Percentiles rank a stretch among this genome's conserved stretches.
phyloP scores from a whole-genome alignment of 2,113 vertebrate species.

The Macquaria australasica region DNA sequence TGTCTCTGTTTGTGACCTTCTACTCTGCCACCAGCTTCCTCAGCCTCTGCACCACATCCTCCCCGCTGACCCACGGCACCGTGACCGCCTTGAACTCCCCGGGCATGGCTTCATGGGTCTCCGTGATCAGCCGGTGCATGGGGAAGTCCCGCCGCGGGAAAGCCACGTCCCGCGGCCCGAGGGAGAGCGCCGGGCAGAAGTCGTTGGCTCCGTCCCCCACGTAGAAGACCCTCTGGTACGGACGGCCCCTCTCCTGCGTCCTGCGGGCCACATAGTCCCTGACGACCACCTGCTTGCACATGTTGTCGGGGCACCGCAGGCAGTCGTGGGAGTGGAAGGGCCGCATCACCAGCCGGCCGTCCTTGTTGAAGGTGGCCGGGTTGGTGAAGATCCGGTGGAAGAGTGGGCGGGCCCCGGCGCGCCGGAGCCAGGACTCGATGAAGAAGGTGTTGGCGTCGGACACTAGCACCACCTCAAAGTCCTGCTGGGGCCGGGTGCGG shows the following conservation, averaged over 20 bases:
- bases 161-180: slow-evolving; percentile 88
- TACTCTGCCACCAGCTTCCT: slow-evolving; percentile 87
- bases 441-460: slow-evolving; percentile 96
- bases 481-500: slow-evolving; percentile 84
- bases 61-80: slow-evolving; percentile 91
- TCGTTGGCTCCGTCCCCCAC: slow-evolving; percentile 97
- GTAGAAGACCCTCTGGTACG: slow-evolving; percentile 92
- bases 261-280: slow-evolving; percentile 89
- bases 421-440: slow-evolving; percentile 89
- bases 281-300: slow-evolving; percentile 95
- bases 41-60: slow-evolving; percentile 88
- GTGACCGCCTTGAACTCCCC: slow-evolving; percentile 89
- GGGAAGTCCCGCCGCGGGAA: slow-evolving; percentile 93
- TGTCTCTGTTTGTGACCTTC: neutral
- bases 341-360: slow-evolving; percentile 88
- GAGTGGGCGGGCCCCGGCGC: slow-evolving; percentile 83
- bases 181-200: slow-evolving; percentile 90
- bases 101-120: slow-evolving; percentile 88
- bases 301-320: slow-evolving; percentile 91
- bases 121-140: slow-evolving; percentile 92
- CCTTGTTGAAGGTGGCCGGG: slow-evolving; percentile 89
- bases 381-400: slow-evolving; percentile 95
- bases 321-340: slow-evolving; percentile 95
- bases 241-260: slow-evolving; percentile 85
- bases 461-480: slow-evolving; percentile 93